These are phyloP conservation scores for Drusus annulatus DNA, from an alignment of 1,140 invertebrate genomes.

Conservation along the genomic window DNA sequence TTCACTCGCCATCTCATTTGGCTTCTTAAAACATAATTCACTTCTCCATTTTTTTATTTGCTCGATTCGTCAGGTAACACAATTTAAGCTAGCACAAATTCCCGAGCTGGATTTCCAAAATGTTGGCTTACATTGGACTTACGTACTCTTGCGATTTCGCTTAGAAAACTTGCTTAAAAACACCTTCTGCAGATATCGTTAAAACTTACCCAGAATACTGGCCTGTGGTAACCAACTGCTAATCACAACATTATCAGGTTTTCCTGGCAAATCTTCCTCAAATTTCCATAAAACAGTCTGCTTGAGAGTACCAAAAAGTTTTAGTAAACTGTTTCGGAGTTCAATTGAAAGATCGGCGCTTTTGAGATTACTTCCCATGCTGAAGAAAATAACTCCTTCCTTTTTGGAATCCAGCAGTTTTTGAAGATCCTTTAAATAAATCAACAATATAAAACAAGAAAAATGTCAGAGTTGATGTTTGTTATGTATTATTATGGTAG, in stretches of 20 bases:
- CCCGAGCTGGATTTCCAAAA: too few species aligned
- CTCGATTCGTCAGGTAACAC: too few species aligned
- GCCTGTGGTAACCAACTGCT: constrained; percentile 80
- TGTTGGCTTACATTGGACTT: too few species aligned
- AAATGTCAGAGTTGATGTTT: neutral
- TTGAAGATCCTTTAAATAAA: constrained; percentile 66
- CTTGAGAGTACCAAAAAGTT: constrained; percentile 71
- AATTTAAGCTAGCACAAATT: too few species aligned
- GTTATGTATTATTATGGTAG: too few species aligned
- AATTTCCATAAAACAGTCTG: constrained; percentile 81
- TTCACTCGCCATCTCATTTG: too few species aligned
- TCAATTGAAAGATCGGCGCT: constrained; percentile 67
- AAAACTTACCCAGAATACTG: constrained; percentile 71
- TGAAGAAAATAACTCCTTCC: constrained; percentile 77
- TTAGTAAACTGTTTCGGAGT: constrained; percentile 68
- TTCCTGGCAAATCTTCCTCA: constrained; percentile 70
- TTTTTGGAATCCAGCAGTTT: constrained; percentile 72
- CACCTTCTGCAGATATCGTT: neutral
- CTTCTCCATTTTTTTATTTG: too few species aligned
- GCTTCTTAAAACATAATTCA: too few species aligned
- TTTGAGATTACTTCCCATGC: constrained; percentile 75
- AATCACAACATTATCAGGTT: constrained; percentile 76
- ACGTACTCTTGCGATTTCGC: too few species aligned
- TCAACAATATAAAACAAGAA: neutral
- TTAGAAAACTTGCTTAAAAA: too few species aligned